Evolutionary conservation across 92 coral and sea anemone species (phyloP), one percentile per base, ranked within the genome.

Genomic region (Epizoanthus illoricatus): DNA sequence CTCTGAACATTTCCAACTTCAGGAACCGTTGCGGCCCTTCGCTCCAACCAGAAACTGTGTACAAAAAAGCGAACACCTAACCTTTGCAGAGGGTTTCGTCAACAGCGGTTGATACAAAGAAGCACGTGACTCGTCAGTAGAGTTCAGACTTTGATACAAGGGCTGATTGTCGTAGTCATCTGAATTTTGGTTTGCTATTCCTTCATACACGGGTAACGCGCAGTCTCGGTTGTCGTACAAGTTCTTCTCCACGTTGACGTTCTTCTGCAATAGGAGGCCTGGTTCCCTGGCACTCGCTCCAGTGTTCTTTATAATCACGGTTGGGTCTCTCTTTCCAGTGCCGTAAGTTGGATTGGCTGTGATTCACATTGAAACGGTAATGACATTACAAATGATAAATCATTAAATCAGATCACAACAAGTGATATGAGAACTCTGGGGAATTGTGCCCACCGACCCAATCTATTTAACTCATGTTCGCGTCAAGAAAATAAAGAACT

Each of bases 101-200:
- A 78, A 11, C 16, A 78, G 67, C 12, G 82, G 61, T 45, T 78
- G 71, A 56, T 78, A 78, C 21, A 78, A n/a, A 9, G 60, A 62
- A 19, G 66, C 21, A 5, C 61, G 82, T 21, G 28, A 59, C 24
- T 20, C 71, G 16, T 2, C 71, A 20, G 82, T 60, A 5, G 82
- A 78, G 42, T 78, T 63, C 57, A 78, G 54, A 41, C 82, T 78
- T 23, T 78, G 59, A 47, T 78, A 78, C 82, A 78, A 21, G 18
- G 82, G 71, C 16, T 62, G 82, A 57, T 59, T 75, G 68, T 40
- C 56, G 24, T 20, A 11, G 60, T 45, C 82, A 21, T 15, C 71
- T 13, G 71, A 24, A n/a, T 58, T 42, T 13, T 18, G 60, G 43
- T 66, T 19, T 1, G 71, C 28, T 11, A 78, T 17, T 10, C 82